phyloP scores from a whole-genome alignment of 2,888 invertebrate species.

The Empis stercorea region DNA sequence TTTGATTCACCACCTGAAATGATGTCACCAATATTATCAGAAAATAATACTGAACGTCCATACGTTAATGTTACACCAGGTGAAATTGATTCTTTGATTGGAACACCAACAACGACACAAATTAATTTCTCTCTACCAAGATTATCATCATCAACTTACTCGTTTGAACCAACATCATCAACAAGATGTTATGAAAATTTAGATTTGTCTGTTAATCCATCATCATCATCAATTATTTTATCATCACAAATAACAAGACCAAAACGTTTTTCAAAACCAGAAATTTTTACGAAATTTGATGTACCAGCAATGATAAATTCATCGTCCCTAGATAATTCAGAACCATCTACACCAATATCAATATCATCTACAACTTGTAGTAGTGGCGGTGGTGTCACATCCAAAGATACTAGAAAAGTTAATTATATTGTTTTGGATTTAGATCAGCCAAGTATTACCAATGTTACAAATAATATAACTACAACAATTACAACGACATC shows the following conservation, averaged over 20 bases:
- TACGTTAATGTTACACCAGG: slow-evolving; percentile 39
- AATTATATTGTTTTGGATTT: slow-evolving; percentile 18
- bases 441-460: slow-evolving; percentile 10
- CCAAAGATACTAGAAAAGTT: slow-evolving; percentile 7
- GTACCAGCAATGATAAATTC: slow-evolving; percentile 6
- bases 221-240: too few species aligned
- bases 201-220: slow-evolving; percentile 7
- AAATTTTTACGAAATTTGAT: slow-evolving; percentile 17
- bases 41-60: background rate
- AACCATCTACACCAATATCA: slow-evolving; percentile 16
- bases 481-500: background rate
- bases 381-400: background rate
- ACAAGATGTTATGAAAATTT: slow-evolving; percentile 18
- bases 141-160: slow-evolving; percentile 5
- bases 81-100: slow-evolving; percentile 19
- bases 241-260: too few species aligned
- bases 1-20: background rate
- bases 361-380: background rate
- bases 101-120: slow-evolving; percentile 8
- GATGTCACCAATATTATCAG: background rate
- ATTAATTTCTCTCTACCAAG: slow-evolving; percentile 9
- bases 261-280: slow-evolving; percentile 15
- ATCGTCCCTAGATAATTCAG: slow-evolving; percentile 12
- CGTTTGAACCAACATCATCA: slow-evolving; percentile 2
- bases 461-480: background rate